A percentile compares a stretch with the other conserved stretches of the same genome.
phyloP scores from a whole-genome alignment of 2,797 vertebrate species.

The Vespertilio murinus region DNA sequence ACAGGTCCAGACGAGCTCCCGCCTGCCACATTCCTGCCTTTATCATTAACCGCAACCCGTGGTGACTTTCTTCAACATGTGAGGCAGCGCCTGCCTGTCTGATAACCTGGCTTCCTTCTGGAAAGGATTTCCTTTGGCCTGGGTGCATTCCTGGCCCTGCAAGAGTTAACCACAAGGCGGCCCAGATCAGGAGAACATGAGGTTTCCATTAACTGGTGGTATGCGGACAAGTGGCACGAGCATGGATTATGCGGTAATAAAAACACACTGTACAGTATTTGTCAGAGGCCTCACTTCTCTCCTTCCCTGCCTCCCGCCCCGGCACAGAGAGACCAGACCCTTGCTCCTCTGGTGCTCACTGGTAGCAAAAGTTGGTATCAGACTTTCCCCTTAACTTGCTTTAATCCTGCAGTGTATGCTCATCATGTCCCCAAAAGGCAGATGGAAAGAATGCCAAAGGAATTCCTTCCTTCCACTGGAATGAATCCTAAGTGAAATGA shows the following conservation, averaged over 20 bases:
- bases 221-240: slow-evolving; percentile 85
- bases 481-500: background rate
- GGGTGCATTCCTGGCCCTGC: slow-evolving; percentile 75
- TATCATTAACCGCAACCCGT: slow-evolving; percentile 51
- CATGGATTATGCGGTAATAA: slow-evolving; percentile 85
- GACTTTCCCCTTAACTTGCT: slow-evolving; percentile 57
- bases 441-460: background rate
- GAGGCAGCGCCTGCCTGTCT: slow-evolving; percentile 61
- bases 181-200: slow-evolving; percentile 82
- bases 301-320: slow-evolving; percentile 75
- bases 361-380: slow-evolving; percentile 61
- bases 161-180: slow-evolving; percentile 83
- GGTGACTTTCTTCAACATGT: slow-evolving; percentile 70
- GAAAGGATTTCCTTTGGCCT: slow-evolving; percentile 78
- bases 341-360: slow-evolving; percentile 62
- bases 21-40: slow-evolving; percentile 67
- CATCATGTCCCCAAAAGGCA: background rate
- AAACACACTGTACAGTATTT: slow-evolving; percentile 84
- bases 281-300: slow-evolving; percentile 78
- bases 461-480: background rate
- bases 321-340: slow-evolving; percentile 66
- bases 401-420: slow-evolving; percentile 8
- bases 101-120: slow-evolving; percentile 69
- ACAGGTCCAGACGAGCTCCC: slow-evolving; percentile 36
- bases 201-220: slow-evolving; percentile 86